A percentile compares a stretch with the other conserved stretches of the same genome.
Conservation (phyloP, 2,888 invertebrate species). For the Mythimna ferrago region DNA sequence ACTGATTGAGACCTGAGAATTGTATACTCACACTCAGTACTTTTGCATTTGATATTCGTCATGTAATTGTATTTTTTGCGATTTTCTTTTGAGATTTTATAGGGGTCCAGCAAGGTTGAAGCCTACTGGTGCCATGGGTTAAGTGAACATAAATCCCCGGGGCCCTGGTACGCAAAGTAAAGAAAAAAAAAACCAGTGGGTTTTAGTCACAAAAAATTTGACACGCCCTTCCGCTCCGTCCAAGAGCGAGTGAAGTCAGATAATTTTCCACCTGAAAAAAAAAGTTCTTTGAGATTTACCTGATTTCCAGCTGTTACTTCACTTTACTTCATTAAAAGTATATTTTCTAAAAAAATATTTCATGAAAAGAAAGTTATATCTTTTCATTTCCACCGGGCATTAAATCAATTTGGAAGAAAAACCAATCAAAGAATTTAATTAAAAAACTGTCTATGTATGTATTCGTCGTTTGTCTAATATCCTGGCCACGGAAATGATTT, state of each 20-base stretch:
- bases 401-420: slow-evolving; percentile 16
- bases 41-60: neutral
- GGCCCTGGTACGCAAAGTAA: too few species aligned
- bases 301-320: neutral
- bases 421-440: slow-evolving; percentile 22
- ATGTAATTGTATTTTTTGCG: neutral
- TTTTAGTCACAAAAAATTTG: too few species aligned
- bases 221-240: too few species aligned
- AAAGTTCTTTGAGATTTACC: neutral
- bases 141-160: too few species aligned
- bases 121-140: too few species aligned
- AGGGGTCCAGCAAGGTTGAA: too few species aligned
- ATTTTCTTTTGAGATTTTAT: neutral
- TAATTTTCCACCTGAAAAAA: too few species aligned
- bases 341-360: neutral
- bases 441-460: slow-evolving; percentile 15
- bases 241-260: too few species aligned
- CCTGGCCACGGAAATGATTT: slow-evolving; percentile 47
- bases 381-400: slow-evolving; percentile 9
- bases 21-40: too few species aligned
- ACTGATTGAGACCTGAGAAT: too few species aligned
- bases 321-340: neutral
- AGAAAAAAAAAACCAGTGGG: too few species aligned
- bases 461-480: slow-evolving; percentile 36
- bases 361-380: neutral